Base-by-base conservation (phyloP, 92 coral and sea anemone genomes). In the Epizoanthus rinbou region DNA sequence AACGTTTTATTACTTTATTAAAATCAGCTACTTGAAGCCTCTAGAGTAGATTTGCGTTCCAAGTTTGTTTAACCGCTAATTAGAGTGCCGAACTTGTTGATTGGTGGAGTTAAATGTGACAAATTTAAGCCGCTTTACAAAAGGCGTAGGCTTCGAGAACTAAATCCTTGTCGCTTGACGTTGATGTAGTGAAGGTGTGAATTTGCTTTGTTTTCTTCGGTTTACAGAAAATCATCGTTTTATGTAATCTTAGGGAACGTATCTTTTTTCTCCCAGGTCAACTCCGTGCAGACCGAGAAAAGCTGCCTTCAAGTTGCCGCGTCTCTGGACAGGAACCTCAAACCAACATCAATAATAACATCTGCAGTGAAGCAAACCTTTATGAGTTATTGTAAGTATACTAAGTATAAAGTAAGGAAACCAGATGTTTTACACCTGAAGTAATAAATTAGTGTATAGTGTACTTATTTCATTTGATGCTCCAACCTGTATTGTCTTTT, bases 21-120 rank as follows among this genome's bases (percentile, higher is more conserved):
- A 43, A 39, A 72, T 37, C 60, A 72, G 76, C 76, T 72, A 21
- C 54, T 50, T 47, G 57, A 10, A 72, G 43, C 43, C 21, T 24
- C 50, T 33, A 43, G 9, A 15, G 31, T 28, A 28, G 21, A 13
- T 14, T 33, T 33, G 11, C 3, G 60, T 69, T 69, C 74, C 56
- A 43, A 45, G 76, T 72, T 72, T 35, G 24, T 72, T 72, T 47
- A 72, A 72, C 76, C 76, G 76, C 76, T 45, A 72, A 72, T 72
- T 72, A 72, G 53, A 19, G 60, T 23, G 24, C 33, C 33, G 22
- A 5, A 3, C 5, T 43, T 72, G 8, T 14, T 19, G 18, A 72
- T 72, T 72, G 76, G 76, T 53, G 50, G 16, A 72, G 13, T 52
- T 72, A 72, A 72, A 72, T 47, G 14, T 43, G 35, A 72, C 50